A percentile compares a stretch with the other conserved stretches of the same genome.
phyloP scores from a whole-genome alignment of 2,888 invertebrate genomes.

The Nomada fucata region DNA sequence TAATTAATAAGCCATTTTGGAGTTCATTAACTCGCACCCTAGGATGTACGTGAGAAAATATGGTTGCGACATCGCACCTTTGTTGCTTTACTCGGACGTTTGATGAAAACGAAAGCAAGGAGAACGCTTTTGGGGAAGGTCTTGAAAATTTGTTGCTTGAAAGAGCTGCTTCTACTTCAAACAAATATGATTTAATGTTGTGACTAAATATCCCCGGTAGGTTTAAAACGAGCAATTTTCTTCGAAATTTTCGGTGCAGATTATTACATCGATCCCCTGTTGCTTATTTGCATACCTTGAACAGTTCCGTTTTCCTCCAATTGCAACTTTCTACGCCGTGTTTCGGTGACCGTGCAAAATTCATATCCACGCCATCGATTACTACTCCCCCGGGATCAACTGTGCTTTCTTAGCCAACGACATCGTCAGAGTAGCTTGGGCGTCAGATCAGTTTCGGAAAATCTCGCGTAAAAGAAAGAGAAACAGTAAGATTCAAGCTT shows the following conservation, averaged over 20 bases:
- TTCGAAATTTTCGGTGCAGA: neutral
- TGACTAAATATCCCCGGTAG: neutral
- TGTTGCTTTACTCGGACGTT: no score
- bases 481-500: neutral
- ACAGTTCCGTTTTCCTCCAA: neutral
- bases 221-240: conserved; percentile 6
- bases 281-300: conserved; percentile 30
- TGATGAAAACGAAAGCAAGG: no score
- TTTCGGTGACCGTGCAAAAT: conserved; percentile 30
- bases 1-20: neutral
- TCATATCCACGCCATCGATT: conserved; percentile 44
- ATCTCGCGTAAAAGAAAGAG: neutral
- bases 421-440: conserved; percentile 12
- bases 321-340: conserved; percentile 31
- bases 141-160: neutral
- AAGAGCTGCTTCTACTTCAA: neutral
- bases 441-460: neutral
- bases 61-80: no score
- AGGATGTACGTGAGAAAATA: no score
- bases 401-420: neutral
- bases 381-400: neutral
- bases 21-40: no score
- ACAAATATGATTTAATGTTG: neutral
- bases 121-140: neutral
- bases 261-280: neutral